Evolutionary conservation across 2,797 vertebrate species (phyloP), one percentile per base, ranked within the genome.

Genomic region (Columba guinea): DNA sequence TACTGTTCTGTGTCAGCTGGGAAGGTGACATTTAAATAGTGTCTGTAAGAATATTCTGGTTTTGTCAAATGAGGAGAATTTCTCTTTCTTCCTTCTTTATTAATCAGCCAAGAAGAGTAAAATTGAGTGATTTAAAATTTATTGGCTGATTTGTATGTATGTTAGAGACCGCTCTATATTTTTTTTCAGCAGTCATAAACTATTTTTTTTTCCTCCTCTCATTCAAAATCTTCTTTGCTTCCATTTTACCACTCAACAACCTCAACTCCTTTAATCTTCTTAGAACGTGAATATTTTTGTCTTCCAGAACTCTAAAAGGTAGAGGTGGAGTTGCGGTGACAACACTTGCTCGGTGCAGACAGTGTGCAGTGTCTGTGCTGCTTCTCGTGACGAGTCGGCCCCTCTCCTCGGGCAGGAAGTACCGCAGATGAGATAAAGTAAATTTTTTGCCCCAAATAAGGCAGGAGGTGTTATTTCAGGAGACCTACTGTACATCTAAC

Each of bases 291-390:
- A 65, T 77, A 21, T 64, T 94, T 94, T 87, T 79, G n/a, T 79
- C 44, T 94, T 82, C 62, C 84, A 63, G 69, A 83, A 65, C 37
- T 73, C 55, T 62, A 56, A 78, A 63, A 89, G 60, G 14, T 49
- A 34, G 44, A 94, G 87, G 89, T 89, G 87, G 76, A 87, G 73
- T 63, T 94, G 86, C 80, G 84, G 55, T 87, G 69, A 85, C 85
- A 68, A 28, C 82, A 78, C 32, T 95, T 79, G 70, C n/a, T 73
- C 4, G 0, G 23, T 70, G 71, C 49, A 84, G 46, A 12, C 39
- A 59, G 22, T 5, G 1, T 24, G 28, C 3, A 8, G 78, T 67
- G 23, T 52, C 86, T 87, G 37, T 0, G 1, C 65, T 59, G 59
- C 83, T 82, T 53, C 56, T 85, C 5, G 0, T 41, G 32, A 21